Base-by-base conservation (phyloP, 2,113 vertebrate species). In the Brachirus orientalis region DNA sequence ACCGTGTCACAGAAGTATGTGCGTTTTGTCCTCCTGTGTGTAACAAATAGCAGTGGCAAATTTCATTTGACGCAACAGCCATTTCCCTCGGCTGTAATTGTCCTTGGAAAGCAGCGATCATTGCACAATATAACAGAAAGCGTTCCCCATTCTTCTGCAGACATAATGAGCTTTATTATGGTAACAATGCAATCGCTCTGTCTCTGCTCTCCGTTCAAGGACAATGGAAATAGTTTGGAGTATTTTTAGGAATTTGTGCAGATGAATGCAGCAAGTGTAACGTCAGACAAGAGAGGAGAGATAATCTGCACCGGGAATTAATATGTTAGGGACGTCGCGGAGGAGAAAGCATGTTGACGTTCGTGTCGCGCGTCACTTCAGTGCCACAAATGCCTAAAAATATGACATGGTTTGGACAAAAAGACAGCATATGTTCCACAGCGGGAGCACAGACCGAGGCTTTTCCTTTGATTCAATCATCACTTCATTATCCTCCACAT, bases 81-180 rank as follows among this genome's bases (percentile, higher is more conserved):
- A 37, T 75, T 82, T 80, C 64, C 77, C 70, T 60, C 36, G 4
- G 62, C 76, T 75, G 35, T 86, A 75, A 87, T 84, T 85, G 83
- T 85, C 78, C 85, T 87, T 82, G 80, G 82, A 67, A 82, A 72
- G 68, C 58, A 45, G 65, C 59, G 54, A 44, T 75, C 76, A 66
- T 43, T 20, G 33, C 51, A 11, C 45, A 40, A 46, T 50, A 8
- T 53, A 66, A 60, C 56, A 69, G 67, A 67, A 77, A 75, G 45
- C 10, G 22, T 45, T 83, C 33, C 12, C 75, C 72, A 68, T 79
- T 83, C 71, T 80, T 87, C 75, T 77, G 75, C 40, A 12, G 63
- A 6, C 67, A 69, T 82, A 75, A 82, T 79, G 52, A 70, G 72
- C 66, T 69, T 72, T 56, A 72, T 84, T 63, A 51, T 48, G n/a